Conservation (phyloP, 2,797 vertebrate species). For the Spinus olivaceus region DNA sequence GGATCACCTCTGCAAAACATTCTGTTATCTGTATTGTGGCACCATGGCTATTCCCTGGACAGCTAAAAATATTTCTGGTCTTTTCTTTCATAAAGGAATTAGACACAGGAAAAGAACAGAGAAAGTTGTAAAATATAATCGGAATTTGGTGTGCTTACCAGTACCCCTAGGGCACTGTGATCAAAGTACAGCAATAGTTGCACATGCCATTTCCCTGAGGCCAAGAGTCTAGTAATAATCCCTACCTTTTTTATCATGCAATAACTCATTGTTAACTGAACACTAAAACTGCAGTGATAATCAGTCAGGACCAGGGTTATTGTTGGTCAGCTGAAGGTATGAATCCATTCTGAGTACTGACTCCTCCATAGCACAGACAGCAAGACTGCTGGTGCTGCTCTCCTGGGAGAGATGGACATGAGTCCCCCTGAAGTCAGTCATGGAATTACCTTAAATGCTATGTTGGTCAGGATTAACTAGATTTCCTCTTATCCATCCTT, state of each 20-base stretch:
- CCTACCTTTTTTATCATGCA: neutral
- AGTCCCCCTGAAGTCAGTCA: neutral
- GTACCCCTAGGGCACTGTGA: neutral
- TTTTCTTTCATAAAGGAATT: neutral
- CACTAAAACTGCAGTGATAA: neutral
- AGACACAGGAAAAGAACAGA: neutral
- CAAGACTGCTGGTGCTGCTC: neutral
- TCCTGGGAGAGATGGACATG: fast-evolving
- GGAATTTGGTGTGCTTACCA: neutral
- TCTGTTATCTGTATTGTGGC: neutral
- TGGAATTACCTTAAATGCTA: neutral
- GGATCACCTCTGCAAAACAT: neutral
- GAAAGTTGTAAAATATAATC: conserved; percentile 48
- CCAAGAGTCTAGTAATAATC: neutral
- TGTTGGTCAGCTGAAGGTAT: neutral
- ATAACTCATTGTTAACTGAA: neutral
- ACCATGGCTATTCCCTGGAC: neutral
- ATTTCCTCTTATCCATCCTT: neutral
- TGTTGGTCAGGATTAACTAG: neutral
- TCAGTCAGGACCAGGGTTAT: neutral
- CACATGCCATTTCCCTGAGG: neutral
- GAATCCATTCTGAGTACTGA: neutral
- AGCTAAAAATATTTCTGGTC: neutral
- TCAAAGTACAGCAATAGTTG: conserved; percentile 21
- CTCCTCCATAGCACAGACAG: neutral